These are phyloP conservation scores for Hydrophis major DNA, from an alignment of 2,797 vertebrate species.

Conservation along the genomic window DNA sequence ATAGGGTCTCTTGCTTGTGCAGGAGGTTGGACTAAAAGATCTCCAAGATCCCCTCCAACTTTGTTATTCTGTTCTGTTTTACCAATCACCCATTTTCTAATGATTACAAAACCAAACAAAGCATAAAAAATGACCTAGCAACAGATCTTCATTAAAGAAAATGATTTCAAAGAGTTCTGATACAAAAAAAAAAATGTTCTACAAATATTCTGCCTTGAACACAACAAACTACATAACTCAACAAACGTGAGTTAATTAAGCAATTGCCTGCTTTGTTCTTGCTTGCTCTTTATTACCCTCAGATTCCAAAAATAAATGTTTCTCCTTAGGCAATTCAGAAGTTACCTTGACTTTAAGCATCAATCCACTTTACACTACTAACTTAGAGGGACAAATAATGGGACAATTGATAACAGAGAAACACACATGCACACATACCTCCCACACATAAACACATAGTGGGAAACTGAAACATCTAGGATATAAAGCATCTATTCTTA, in stretches of 20 bases:
- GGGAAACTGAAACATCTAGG: not conserved
- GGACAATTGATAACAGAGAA: not conserved
- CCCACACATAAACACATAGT: not conserved
- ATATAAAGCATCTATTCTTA: not conserved
- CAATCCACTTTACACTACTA: not conserved
- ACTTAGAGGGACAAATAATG: not conserved
- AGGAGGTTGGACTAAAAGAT: not conserved
- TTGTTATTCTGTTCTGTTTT: constrained; percentile 21
- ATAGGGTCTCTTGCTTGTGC: not conserved
- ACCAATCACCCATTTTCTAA: constrained; percentile 42
- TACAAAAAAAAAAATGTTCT: not conserved
- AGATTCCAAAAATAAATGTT: not conserved
- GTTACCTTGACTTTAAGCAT: not conserved
- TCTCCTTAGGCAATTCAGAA: not conserved
- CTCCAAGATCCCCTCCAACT: not conserved
- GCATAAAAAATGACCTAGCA: not conserved
- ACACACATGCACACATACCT: not conserved
- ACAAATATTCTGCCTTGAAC: not conserved
- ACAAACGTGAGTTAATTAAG: not conserved
- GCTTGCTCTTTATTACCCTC: not conserved
- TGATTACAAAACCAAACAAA: not conserved
- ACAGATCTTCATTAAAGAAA: constrained; percentile 22
- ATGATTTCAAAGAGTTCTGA: not conserved
- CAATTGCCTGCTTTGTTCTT: not conserved
- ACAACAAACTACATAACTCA: not conserved